phyloP scores from a whole-genome alignment of 2,113 vertebrate genomes.

The Willisornis vidua region DNA sequence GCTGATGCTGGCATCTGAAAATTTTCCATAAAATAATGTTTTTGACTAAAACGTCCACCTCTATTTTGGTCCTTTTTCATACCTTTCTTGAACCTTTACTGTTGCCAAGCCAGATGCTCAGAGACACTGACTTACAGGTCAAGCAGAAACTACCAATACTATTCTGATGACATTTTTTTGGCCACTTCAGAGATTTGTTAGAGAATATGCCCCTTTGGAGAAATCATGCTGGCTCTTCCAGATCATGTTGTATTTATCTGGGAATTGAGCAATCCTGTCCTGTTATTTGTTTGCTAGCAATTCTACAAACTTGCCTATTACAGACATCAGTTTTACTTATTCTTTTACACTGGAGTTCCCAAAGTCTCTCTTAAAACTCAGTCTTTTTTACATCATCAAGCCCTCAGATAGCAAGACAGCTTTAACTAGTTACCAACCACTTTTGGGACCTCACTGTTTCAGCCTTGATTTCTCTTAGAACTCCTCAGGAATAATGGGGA shows the following conservation, averaged over 20 bases:
- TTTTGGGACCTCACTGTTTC: not conserved
- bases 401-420: not conserved
- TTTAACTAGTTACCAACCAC: not conserved
- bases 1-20: not conserved
- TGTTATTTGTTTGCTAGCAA: not conserved
- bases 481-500: not conserved
- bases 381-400: not conserved
- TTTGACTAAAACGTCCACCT: not conserved
- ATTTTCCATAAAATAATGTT: not conserved
- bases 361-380: not conserved
- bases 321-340: not conserved
- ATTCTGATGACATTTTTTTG: accelerated
- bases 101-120: not conserved
- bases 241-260: not conserved
- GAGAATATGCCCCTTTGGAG: not conserved
- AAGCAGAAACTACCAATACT: not conserved
- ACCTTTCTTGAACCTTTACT: not conserved
- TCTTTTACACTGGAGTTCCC: not conserved
- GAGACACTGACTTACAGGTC: not conserved
- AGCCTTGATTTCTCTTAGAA: not conserved
- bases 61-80: not conserved
- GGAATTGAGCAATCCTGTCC: not conserved
- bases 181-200: not conserved
- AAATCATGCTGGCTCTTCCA: not conserved
- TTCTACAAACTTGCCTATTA: not conserved